A percentile compares a stretch with the other conserved stretches of the same genome.
phyloP scores from a whole-genome alignment of 1,140 invertebrate genomes.

The Pemphigus obesinymphae region DNA sequence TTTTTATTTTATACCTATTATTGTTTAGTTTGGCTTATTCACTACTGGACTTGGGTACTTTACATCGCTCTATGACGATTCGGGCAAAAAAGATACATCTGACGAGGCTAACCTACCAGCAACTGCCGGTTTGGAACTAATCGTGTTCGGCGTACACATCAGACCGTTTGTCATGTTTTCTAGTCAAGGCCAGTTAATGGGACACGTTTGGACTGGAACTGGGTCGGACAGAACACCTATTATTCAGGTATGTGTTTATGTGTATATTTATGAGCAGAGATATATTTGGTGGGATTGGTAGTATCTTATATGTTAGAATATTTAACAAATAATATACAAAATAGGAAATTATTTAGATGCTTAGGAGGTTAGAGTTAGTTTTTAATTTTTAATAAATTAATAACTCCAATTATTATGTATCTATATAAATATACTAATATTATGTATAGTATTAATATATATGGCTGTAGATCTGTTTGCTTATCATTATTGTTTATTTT shows the following conservation, averaged over 20 bases:
- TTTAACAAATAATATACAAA: no score
- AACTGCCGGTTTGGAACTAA: slow-evolving; percentile 80
- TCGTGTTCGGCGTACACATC: slow-evolving; percentile 69
- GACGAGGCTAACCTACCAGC: slow-evolving; percentile 53
- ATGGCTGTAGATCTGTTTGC: no score
- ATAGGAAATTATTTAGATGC: no score
- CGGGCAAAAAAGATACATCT: slow-evolving; percentile 53
- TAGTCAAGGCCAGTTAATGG: slow-evolving; percentile 80
- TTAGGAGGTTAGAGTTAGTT: no score
- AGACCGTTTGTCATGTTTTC: slow-evolving; percentile 80
- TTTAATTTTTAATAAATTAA: no score
- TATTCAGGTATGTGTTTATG: slow-evolving; percentile 64
- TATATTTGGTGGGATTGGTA: no score
- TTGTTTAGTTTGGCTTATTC: slow-evolving; percentile 71
- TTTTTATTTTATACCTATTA: slow-evolving; percentile 2
- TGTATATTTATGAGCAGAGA: no score
- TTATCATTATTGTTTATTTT: no score
- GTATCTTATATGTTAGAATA: no score
- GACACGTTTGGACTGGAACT: slow-evolving; percentile 81
- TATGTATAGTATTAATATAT: no score
- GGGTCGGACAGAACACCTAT: slow-evolving; percentile 77
- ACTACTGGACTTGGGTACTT: slow-evolving; percentile 63
- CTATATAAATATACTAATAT: no score
- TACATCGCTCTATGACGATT: slow-evolving; percentile 55
- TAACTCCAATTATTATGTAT: no score